These are phyloP conservation scores for Plutella xylostella DNA, from an alignment of 2,888 invertebrate genomes.

Conservation along the genomic window DNA sequence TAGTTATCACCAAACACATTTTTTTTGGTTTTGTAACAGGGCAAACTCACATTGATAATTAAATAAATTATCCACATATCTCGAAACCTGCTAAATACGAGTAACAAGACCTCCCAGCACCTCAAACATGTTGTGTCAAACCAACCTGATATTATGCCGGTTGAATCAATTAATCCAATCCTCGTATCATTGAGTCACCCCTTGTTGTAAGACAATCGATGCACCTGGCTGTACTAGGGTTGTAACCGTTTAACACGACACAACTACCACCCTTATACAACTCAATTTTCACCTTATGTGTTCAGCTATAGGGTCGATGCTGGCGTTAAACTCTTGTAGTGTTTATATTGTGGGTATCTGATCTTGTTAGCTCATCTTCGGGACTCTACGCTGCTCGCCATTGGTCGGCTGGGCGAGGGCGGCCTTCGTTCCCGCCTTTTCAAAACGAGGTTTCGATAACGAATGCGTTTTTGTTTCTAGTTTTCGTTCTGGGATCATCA, in stretches of 20 bases:
- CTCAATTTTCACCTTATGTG: background rate
- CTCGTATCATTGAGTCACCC: constrained; percentile 5
- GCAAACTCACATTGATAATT: background rate
- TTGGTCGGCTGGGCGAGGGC: constrained; percentile 23
- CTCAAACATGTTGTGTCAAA: no score
- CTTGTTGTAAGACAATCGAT: constrained; percentile 11
- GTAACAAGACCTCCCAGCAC: no score
- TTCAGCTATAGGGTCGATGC: background rate
- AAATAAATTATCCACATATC: no score
- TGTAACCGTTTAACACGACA: background rate
- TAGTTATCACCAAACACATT: background rate
- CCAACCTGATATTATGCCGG: no score
- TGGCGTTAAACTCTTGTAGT: no score
- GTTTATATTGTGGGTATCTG: background rate
- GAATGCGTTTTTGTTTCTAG: no score
- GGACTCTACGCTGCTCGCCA: constrained; percentile 17
- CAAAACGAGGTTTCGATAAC: no score
- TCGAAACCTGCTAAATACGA: no score
- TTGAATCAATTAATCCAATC: constrained; percentile 4
- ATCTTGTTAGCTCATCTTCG: constrained; percentile 3
- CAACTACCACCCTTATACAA: background rate
- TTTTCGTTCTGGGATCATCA: no score
- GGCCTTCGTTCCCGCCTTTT: background rate
- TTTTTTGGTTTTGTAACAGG: no score
- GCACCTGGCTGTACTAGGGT: constrained; percentile 9